Base-by-base conservation (phyloP, 37 sponge, comb jelly and placozoan genomes). In the Theonella swinhoei region DNA sequence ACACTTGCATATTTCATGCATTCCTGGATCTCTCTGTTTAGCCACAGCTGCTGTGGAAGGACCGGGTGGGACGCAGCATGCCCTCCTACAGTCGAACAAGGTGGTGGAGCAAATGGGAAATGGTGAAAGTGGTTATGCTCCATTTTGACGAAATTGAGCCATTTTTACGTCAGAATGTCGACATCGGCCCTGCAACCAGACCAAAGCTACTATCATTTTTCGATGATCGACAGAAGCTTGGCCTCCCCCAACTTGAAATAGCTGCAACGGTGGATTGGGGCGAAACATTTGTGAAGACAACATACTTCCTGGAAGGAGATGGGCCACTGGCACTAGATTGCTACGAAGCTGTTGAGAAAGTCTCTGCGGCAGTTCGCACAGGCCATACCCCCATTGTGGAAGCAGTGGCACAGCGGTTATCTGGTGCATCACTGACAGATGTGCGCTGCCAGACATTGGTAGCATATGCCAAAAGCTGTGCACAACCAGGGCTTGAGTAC, bases 301-400 rank as follows among this genome's bases (percentile, higher is more conserved):
- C 38, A 64, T 83, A 83, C 75, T 62, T 32, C 24, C 75, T 83
- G 1, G 75, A 83, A 72, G 75, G 85, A 42, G 85, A 84, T 84
- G 85, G 85, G 14, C 77, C 76, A 38, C 38, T 84, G 19, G 76
- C 70, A 32, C 37, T 84, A 4, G 58, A 75, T 29, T 66, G 70
- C 39, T 84, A 67, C 39, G 77, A 84, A 47, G 40, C 54, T 31
- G 37, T 84, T 25, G 24, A 76, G n/a, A 75, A 23, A 65, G 37
- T 84, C 42, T 41, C 4, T 17, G 58, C 54, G 35, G 64, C 66
- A 24, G 33, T 83, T 34, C 75, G 32, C 20, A 40, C 75, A 0
- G 33, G 62, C 42, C 68, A 84, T 30, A 66, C 32, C 25, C 85
- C 76, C 26, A 84, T 75, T 76, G 85, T 75, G 23, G 32, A 43